Base-by-base conservation (phyloP, 2,888 invertebrate species). In the Lasioglossum malachurum region DNA sequence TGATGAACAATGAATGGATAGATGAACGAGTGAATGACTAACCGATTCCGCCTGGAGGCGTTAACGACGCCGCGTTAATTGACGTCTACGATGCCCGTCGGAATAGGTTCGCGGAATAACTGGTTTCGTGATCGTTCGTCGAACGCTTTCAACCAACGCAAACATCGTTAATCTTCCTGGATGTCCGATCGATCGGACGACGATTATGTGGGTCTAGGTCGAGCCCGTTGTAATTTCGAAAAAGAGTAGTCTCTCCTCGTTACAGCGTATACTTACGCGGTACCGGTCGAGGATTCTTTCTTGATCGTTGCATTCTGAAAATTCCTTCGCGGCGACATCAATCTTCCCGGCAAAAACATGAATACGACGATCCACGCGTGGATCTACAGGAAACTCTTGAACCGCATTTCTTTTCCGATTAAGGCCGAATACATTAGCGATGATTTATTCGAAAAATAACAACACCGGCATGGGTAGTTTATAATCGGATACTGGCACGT, bases 51-150 rank as follows among this genome's bases (percentile, higher is more conserved):
- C 46, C 69, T 57, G 12, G 19, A 49, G 75, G 14, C 44, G 80
- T 88, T 87, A 88, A 82, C 84, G 72, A 86, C 53, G 75, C 78
- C 75, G 80, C 79, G 86, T 82, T 86, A 89, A 87, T 81, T 71
- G 71, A 38, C 1, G 35, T 71, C 35, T 38, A 41, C 38, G 57
- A 38, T 53, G 14, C 31, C 49, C 60, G 38, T 73, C 19, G 57
- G 7, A 41, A 64, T 46, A 19, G 31, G 46, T 88, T 89, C 85
- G 44, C 53, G 38, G 88, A 82, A 89, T 46, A 81, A 75, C 75
- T 76, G 31, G 78, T 60, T 78, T 76, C 69, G n/a, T 44, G 73
- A 71, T 75, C 46, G 74, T 84, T 87, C 53, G 67, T 67, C 71
- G 75, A 75, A 83, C 69, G 27, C n/a, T n/a, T 57, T n/a, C 64